A percentile compares a stretch with the other conserved stretches of the same genome.
These are phyloP conservation scores for Procambarus virginalis DNA, from an alignment of 1,140 invertebrate genomes.

Conservation along the genomic window DNA sequence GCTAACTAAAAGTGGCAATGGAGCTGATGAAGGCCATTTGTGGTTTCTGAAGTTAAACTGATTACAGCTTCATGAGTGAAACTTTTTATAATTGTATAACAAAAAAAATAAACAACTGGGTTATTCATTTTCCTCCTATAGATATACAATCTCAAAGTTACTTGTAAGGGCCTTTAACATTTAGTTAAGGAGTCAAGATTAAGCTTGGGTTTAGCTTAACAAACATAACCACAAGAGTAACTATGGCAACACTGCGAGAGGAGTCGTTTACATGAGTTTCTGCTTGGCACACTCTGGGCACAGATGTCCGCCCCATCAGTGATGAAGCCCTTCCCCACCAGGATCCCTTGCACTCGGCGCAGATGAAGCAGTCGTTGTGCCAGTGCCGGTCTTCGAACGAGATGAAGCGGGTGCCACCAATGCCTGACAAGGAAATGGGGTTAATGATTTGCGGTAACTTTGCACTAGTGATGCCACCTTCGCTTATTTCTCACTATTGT, in stretches of 20 bases:
- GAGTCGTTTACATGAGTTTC: conserved; percentile 82
- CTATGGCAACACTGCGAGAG: not conserved
- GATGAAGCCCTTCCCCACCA: conserved; percentile 99
- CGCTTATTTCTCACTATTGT: too few relatives aligned
- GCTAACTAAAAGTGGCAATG: not conserved
- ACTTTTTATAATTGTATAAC: not conserved
- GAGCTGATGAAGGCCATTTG: not conserved
- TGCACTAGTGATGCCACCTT: too few relatives aligned
- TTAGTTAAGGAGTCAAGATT: not conserved
- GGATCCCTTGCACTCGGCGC: conserved; percentile 94
- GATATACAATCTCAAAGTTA: not conserved
- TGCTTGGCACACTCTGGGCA: conserved; percentile 99
- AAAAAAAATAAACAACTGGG: not conserved
- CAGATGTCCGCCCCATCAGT: conserved; percentile 96
- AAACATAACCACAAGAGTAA: not conserved
- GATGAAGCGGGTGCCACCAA: conserved; percentile 99
- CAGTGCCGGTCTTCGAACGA: conserved; percentile 99
- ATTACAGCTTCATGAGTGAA: not conserved
- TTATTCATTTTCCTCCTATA: not conserved
- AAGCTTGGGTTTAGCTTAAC: not conserved
- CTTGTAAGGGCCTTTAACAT: not conserved
- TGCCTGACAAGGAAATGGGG: conserved; percentile 72
- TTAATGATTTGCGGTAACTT: too few relatives aligned
- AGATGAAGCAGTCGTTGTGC: conserved; percentile 99
- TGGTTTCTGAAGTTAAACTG: not conserved